These are phyloP conservation scores for Octonoba sinensis DNA, from an alignment of 2,888 invertebrate species.

Conservation along the genomic window DNA sequence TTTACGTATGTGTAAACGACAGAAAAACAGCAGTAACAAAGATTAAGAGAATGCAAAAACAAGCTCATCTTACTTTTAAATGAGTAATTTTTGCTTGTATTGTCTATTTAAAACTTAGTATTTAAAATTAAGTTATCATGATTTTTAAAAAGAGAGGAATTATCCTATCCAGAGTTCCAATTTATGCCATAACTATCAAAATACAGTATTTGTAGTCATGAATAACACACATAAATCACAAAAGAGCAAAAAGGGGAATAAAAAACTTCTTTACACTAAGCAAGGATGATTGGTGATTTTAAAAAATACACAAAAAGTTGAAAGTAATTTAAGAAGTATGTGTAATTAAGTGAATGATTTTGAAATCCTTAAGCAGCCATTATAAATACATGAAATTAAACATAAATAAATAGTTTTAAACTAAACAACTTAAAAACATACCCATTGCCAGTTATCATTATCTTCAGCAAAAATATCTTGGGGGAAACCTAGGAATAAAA, in stretches of 20 bases:
- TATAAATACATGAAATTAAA: not conserved
- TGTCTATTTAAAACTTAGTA: no score
- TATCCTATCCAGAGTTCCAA: no score
- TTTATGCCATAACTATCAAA: no score
- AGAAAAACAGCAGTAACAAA: no score
- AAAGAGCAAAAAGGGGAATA: not conserved
- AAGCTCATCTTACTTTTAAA: no score
- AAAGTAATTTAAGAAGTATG: no score
- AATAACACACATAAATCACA: not conserved
- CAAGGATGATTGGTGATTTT: not conserved
- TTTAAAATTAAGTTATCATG: no score
- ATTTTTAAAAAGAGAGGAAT: no score
- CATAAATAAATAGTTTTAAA: not conserved
- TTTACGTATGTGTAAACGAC: no score
- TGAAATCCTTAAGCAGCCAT: constrained; percentile 47
- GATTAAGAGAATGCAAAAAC: no score
- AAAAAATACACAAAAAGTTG: not conserved
- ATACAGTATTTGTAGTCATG: not conserved
- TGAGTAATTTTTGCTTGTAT: no score
- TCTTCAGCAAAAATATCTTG: constrained; percentile 60
- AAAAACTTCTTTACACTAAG: not conserved
- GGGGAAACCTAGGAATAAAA: constrained; percentile 37
- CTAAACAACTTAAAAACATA: constrained; percentile 29
- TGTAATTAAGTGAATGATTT: not conserved
- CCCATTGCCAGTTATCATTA: constrained; percentile 53